phyloP scores from a whole-genome alignment of 2,797 vertebrate genomes.

The Streptopelia turtur region DNA sequence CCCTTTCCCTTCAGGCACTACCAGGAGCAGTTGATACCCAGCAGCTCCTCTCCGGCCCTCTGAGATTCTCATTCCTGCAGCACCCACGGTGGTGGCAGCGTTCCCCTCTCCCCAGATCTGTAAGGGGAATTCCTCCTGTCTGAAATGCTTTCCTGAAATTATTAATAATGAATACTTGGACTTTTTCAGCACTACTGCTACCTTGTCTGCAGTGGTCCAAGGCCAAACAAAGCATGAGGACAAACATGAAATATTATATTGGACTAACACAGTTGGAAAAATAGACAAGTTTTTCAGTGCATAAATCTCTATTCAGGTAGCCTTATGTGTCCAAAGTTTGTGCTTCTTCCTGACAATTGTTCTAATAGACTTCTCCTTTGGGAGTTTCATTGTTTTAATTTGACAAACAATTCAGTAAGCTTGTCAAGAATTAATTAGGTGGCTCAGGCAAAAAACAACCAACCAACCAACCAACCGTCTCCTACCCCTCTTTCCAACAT shows the following conservation, averaged over 20 bases:
- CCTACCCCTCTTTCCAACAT: neutral
- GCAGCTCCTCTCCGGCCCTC: neutral
- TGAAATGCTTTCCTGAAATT: neutral
- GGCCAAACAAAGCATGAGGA: conserved; percentile 7
- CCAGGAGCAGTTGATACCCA: neutral
- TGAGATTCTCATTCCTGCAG: neutral
- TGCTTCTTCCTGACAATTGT: neutral
- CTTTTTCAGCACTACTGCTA: neutral
- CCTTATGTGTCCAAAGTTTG: neutral
- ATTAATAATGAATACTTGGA: neutral
- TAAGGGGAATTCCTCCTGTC: neutral
- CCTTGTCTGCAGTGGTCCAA: neutral
- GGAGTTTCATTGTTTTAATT: conserved; percentile 45
- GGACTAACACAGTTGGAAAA: neutral
- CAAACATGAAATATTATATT: neutral
- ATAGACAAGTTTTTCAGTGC: neutral
- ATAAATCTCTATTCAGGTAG: neutral
- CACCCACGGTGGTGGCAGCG: neutral
- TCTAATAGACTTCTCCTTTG: neutral
- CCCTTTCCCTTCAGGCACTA: neutral
- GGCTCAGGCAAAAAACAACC: neutral
- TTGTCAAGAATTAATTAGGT: conserved; percentile 50
- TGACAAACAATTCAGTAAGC: conserved; percentile 19
- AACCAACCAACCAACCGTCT: neutral
- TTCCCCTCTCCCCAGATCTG: neutral